Base-by-base conservation (phyloP, 2,113 vertebrate species). In the Mus pahari region DNA sequence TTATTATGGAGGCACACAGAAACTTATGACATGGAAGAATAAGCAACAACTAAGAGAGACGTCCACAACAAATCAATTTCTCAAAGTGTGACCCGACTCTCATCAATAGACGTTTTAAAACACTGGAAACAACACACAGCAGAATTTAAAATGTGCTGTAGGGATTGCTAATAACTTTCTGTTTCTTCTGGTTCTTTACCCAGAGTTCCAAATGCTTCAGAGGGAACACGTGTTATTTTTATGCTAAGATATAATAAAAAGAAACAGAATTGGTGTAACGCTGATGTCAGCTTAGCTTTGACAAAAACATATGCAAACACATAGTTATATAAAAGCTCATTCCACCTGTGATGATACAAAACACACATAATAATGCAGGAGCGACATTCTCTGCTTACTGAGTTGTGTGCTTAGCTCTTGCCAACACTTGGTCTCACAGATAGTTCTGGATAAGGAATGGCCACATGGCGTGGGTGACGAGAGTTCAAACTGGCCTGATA, bases 41-140 rank as follows among this genome's bases (percentile, higher is more conserved):
- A 91, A 95, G n/a, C 83, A 93, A 89, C 70, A 60, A 50, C 86
- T 95, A 19, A 95, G 66, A 66, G 58, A 96, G 73, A 94, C 13
- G 55, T 11, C 88, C 60, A 0, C 17, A 33, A 70, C 68, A 91
- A 70, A 92, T 94, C 94, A 86, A 3, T 87, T 96, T 97, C 94
- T 33, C 39, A 86, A 86, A 93, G 45, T 53, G 7, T 64, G 55
- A 78, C 93, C 53, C 74, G 89, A 93, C 92, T 97, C 94, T 91
- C 78, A 66, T 50, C 86, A 71, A 84, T 24, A 94, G 87, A 90
- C 70, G 77, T 95, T 97, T 96, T 84, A 31, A 89, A 96, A 94
- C 45, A 53, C 62, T 81, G 33, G 50, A 20, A 68, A 71, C 91
- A 96, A 83, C 62, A 84, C 16, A 90, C 62, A 75, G 84, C 62